Conservation (phyloP, 2,888 invertebrate species). For the Megamerina dolium region DNA sequence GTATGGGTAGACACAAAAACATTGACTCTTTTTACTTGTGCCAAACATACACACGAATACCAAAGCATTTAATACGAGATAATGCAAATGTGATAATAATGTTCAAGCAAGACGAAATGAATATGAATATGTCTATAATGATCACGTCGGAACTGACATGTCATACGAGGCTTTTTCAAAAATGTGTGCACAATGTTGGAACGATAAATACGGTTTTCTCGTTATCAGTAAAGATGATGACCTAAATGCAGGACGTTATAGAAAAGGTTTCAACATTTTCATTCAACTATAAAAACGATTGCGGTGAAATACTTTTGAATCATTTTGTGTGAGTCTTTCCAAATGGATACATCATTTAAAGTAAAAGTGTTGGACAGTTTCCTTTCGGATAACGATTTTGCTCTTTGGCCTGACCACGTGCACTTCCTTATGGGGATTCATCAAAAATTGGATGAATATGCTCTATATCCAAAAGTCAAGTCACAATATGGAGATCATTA, state of each 20-base stretch:
- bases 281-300: slow-evolving; percentile 12
- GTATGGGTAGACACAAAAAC: slow-evolving; percentile 34
- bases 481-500: too few relatives aligned
- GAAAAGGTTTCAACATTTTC: slow-evolving; percentile 31
- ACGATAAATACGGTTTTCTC: slow-evolving; percentile 30
- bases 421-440: too few relatives aligned
- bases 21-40: slow-evolving; percentile 38
- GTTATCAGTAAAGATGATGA: slow-evolving; percentile 31
- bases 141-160: slow-evolving; percentile 24
- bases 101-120: slow-evolving; percentile 40
- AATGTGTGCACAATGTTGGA: slow-evolving; percentile 35
- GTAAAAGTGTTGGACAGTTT: too few relatives aligned
- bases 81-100: slow-evolving; percentile 39
- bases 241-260: slow-evolving; percentile 31
- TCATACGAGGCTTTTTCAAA: slow-evolving; percentile 27
- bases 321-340: too few relatives aligned
- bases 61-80: slow-evolving; percentile 39
- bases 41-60: slow-evolving; percentile 37
- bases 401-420: too few relatives aligned
- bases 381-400: too few relatives aligned
- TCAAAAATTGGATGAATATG: too few relatives aligned
- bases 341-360: too few relatives aligned
- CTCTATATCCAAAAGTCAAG: too few relatives aligned
- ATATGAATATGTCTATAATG: slow-evolving; percentile 31
- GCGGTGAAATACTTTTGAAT: too few relatives aligned